These are phyloP conservation scores for Matsumyia berberina DNA, from an alignment of 2,888 invertebrate genomes.

Conservation along the genomic window DNA sequence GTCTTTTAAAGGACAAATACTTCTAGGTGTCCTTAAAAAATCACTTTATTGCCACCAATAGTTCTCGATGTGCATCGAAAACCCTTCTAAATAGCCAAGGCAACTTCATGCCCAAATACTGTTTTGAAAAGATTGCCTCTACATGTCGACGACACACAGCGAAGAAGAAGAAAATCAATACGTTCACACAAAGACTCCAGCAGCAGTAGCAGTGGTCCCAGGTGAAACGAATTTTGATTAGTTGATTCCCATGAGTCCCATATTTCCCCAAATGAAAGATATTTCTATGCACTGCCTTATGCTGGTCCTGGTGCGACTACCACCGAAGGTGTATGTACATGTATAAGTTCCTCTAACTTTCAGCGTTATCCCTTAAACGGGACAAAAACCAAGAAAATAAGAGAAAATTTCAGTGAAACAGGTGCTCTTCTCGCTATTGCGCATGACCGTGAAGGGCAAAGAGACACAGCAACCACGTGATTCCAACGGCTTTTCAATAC, in stretches of 20 bases:
- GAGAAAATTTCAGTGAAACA: slow-evolving; percentile 40
- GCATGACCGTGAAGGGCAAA: slow-evolving; percentile 51
- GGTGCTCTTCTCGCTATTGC: slow-evolving; percentile 55
- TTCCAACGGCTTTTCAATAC: slow-evolving; percentile 30
- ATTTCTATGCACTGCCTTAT: slow-evolving; percentile 75
- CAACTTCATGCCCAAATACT: slow-evolving; percentile 8
- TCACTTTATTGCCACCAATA: slow-evolving; percentile 47
- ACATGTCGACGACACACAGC: slow-evolving; percentile 61
- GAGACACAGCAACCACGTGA: slow-evolving; percentile 68
- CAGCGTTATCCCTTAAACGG: slow-evolving; percentile 44
- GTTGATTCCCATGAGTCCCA: slow-evolving; percentile 84
- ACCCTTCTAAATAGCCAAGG: slow-evolving; percentile 64
- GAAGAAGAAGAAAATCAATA: slow-evolving; percentile 79
- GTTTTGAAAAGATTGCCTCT: slow-evolving; percentile 60
- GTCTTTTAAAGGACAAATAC: background rate
- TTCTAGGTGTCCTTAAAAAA: slow-evolving; percentile 31
- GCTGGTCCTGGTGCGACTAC: slow-evolving; percentile 68
- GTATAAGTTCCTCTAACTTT: slow-evolving; percentile 47
- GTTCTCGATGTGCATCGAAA: slow-evolving; percentile 39
- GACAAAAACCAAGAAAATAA: background rate
- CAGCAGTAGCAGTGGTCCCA: slow-evolving; percentile 79
- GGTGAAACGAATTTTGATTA: slow-evolving; percentile 84
- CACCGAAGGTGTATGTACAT: slow-evolving; percentile 54
- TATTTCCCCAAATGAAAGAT: slow-evolving; percentile 81
- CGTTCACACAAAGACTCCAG: slow-evolving; percentile 77